phyloP scores from a whole-genome alignment of 2,888 invertebrate genomes.

The Plebejus melissa region DNA sequence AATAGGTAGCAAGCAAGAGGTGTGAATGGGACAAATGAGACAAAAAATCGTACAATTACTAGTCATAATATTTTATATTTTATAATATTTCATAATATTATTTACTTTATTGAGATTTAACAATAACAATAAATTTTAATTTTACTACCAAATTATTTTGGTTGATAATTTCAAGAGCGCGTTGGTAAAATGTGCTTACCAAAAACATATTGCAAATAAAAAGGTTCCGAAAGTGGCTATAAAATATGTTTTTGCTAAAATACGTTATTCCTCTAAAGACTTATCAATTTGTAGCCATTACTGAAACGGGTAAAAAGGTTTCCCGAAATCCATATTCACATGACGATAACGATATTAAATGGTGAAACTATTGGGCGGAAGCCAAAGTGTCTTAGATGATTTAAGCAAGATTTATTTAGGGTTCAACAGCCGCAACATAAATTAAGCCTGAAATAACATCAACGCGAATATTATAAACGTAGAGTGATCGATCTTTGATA shows the following conservation, averaged over 20 bases:
- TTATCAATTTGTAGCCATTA: conserved; percentile 24
- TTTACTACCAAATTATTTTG: background rate
- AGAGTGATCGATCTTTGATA: background rate
- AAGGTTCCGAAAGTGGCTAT: background rate
- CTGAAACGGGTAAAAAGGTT: conserved; percentile 23
- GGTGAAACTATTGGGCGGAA: conserved; percentile 24
- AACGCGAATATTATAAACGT: background rate
- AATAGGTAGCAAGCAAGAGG: background rate
- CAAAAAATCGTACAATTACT: background rate
- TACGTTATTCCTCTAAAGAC: conserved; percentile 6
- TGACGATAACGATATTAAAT: conserved; percentile 24
- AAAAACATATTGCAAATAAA: background rate
- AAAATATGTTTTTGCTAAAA: conserved; percentile 3
- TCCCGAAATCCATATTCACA: conserved; percentile 21
- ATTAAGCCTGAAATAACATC: background rate
- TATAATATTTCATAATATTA: too few relatives aligned
- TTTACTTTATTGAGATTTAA: background rate
- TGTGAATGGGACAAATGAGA: background rate
- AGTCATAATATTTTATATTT: background rate
- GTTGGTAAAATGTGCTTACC: background rate
- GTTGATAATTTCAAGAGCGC: background rate
- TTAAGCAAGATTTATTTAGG: conserved; percentile 19
- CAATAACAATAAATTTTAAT: background rate
- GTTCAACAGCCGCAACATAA: background rate
- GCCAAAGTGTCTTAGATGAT: conserved; percentile 24